Percentiles rank a stretch among this genome's conserved stretches.
Evolutionary conservation across 2,888 invertebrate genomes (phyloP).

Genomic region (Pollenia angustigena): DNA sequence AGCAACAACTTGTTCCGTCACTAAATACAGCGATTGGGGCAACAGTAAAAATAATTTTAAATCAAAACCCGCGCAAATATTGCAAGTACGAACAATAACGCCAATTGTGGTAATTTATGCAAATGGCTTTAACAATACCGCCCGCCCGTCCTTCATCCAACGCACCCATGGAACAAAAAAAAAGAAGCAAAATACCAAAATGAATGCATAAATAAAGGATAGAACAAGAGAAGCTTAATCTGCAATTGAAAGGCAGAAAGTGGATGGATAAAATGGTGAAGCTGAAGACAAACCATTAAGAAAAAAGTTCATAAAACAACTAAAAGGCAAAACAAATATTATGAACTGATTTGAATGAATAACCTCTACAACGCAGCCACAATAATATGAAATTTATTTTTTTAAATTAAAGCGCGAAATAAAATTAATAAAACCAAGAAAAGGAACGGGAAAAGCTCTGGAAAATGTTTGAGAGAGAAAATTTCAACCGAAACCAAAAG

Average conservation of each 20-base stretch:
- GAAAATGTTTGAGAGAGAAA: conserved; percentile 38
- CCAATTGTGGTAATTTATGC: conserved; percentile 76
- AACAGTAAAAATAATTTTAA: conserved; percentile 13
- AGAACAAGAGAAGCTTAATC: conserved; percentile 71
- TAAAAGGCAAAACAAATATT: conserved; percentile 64
- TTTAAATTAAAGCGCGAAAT: conserved; percentile 69
- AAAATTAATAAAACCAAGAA: conserved; percentile 67
- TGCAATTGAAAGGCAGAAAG: conserved; percentile 68
- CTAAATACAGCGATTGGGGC: neutral
- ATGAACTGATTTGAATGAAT: conserved; percentile 44
- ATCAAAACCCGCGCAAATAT: conserved; percentile 49
- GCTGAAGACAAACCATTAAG: conserved; percentile 25
- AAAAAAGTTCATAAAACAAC: conserved; percentile 62
- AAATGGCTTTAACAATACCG: conserved; percentile 72
- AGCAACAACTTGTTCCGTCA: conserved; percentile 67
- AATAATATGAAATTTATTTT: conserved; percentile 59
- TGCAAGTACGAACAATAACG: conserved; percentile 73
- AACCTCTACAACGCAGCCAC: conserved; percentile 31
- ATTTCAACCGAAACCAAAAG: conserved; percentile 14
- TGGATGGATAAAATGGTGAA: conserved; percentile 54
- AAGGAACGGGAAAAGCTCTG: conserved; percentile 29
- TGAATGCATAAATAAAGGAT: conserved; percentile 43
- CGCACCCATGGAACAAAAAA: conserved; percentile 22
- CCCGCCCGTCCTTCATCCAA: conserved; percentile 28
- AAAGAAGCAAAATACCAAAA: conserved; percentile 20